A percentile compares a stretch with the other conserved stretches of the same genome.
Evolutionary conservation across 2,113 vertebrate species (phyloP).

Genomic region (Labrus mixtus): DNA sequence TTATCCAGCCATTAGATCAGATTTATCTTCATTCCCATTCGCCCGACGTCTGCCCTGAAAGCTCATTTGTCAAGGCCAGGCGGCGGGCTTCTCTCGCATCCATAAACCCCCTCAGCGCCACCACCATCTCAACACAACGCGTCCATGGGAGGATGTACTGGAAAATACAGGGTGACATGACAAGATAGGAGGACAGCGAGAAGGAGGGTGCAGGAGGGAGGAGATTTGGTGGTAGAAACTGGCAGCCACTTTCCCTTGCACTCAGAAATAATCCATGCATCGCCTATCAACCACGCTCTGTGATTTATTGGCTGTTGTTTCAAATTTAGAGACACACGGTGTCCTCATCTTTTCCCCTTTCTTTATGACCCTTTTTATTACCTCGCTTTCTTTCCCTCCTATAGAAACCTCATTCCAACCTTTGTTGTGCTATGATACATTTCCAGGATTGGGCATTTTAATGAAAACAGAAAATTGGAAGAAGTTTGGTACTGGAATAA

Average conservation of each 20-base stretch:
- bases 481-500: neutral
- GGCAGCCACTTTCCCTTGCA: constrained; percentile 79
- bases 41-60: constrained; percentile 77
- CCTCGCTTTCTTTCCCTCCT: constrained; percentile 1
- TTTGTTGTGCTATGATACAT: neutral
- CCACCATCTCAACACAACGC: constrained; percentile 30
- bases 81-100: constrained; percentile 75
- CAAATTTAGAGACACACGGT: constrained; percentile 61
- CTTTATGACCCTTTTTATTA: constrained; percentile 51
- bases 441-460: neutral
- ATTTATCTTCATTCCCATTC: constrained; percentile 84
- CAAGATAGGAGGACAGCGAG: constrained; percentile 63
- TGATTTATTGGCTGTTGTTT: constrained; percentile 80
- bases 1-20: constrained; percentile 82
- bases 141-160: constrained; percentile 73
- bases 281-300: constrained; percentile 50
- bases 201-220: constrained; percentile 43
- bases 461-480: neutral
- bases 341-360: constrained; percentile 61
- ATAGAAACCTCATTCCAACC: constrained; percentile 17
- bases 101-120: constrained; percentile 46
- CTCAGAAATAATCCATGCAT: constrained; percentile 70
- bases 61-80: constrained; percentile 85
- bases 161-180: constrained; percentile 80
- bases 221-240: constrained; percentile 61